Conservation (phyloP, 2,113 vertebrate species). For the Odocoileus hemionus region DNA sequence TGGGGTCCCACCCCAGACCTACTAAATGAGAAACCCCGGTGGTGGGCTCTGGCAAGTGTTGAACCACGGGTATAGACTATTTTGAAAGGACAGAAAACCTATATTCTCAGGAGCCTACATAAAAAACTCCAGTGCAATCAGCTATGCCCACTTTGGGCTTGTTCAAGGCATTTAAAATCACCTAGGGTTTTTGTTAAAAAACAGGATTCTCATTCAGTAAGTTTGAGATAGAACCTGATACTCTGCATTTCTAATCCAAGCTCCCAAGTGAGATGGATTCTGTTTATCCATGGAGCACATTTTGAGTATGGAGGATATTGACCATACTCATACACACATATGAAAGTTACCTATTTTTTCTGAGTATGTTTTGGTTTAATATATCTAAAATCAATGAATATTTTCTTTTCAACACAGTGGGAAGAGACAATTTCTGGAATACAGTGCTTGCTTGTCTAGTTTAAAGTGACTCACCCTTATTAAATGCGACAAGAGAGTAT, state of each 20-base stretch:
- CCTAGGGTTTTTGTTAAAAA: not conserved
- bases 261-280: not conserved
- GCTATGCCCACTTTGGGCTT: not conserved
- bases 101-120: not conserved
- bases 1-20: not conserved
- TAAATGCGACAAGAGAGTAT: not conserved
- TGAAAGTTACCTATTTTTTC: not conserved
- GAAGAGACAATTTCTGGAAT: not conserved
- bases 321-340: not conserved
- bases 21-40: not conserved
- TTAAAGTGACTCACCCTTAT: not conserved
- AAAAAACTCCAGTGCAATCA: not conserved
- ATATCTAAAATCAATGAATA: not conserved
- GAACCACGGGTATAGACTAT: not conserved
- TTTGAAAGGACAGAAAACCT: not conserved
- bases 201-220: not conserved
- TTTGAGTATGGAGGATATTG: not conserved
- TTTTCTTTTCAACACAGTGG: not conserved
- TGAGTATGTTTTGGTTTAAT: not conserved
- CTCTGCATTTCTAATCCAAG: not conserved
- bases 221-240: not conserved
- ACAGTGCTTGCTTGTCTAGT: not conserved
- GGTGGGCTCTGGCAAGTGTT: accelerated
- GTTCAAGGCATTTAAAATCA: not conserved
- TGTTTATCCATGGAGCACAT: not conserved